Percentiles rank a stretch among this genome's conserved stretches.
Conservation (phyloP, 2,113 vertebrate genomes). For the Sinocyclocheilus rhinocerous region DNA sequence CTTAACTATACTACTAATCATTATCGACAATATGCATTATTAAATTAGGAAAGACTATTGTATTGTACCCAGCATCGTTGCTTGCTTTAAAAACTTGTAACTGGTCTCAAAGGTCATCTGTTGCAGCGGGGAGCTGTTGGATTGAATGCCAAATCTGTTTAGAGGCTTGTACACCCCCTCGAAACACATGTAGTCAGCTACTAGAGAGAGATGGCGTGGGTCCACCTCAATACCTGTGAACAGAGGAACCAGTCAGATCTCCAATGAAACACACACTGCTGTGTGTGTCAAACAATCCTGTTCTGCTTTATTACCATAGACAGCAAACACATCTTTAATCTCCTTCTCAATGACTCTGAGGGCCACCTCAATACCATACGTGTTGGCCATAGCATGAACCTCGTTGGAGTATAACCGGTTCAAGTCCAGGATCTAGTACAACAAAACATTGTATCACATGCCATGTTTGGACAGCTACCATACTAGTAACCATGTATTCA, state of each 20-base stretch:
- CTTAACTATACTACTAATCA: neutral
- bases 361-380: slow-evolving; percentile 92
- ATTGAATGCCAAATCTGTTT: slow-evolving; percentile 87
- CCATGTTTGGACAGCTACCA: neutral
- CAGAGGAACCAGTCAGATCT: neutral
- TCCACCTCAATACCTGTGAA: slow-evolving; percentile 89
- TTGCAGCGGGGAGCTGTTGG: slow-evolving; percentile 93
- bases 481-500: neutral
- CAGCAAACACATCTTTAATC: slow-evolving; percentile 98
- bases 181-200: slow-evolving; percentile 98
- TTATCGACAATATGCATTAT: neutral
- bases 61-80: slow-evolving; percentile 83
- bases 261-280: neutral
- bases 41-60: neutral
- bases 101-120: slow-evolving; percentile 99
- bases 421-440: slow-evolving; percentile 83
- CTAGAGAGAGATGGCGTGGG: slow-evolving; percentile 93
- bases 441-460: neutral
- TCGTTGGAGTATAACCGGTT: slow-evolving; percentile 91
- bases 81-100: slow-evolving; percentile 94
- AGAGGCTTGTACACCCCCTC: slow-evolving; percentile 92
- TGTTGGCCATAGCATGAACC: slow-evolving; percentile 91
- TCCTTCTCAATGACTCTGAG: slow-evolving; percentile 93
- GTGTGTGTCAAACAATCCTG: neutral
- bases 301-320: slow-evolving; percentile 82